Conservation (phyloP, 2,888 invertebrate species). For the Serripes groenlandicus region DNA sequence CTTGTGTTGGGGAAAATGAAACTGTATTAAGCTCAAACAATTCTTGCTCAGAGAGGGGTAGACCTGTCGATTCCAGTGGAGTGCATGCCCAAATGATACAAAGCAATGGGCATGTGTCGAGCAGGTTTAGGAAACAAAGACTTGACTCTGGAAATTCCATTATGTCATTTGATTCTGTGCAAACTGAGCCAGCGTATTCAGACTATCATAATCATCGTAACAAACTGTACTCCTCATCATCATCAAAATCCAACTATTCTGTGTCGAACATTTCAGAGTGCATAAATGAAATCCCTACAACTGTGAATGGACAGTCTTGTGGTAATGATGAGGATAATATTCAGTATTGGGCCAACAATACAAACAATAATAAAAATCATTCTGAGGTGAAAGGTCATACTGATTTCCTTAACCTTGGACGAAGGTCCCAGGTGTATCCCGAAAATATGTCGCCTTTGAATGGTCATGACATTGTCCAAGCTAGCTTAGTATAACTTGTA, state of each 20-base stretch:
- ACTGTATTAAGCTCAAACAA: conserved; percentile 35
- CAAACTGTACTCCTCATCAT: conserved; percentile 64
- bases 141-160: conserved; percentile 61
- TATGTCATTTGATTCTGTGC: conserved; percentile 66
- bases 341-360: conserved; percentile 64
- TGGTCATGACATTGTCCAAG: conserved; percentile 77
- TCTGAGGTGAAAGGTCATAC: conserved; percentile 38
- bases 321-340: conserved; percentile 26
- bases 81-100: conserved; percentile 38
- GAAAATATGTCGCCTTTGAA: conserved; percentile 68
- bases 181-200: conserved; percentile 60
- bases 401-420: conserved; percentile 58
- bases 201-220: conserved; percentile 38
- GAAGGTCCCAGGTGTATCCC: conserved; percentile 75
- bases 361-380: conserved; percentile 31
- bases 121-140: conserved; percentile 44
- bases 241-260: conserved; percentile 65
- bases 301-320: conserved; percentile 14
- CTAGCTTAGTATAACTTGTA: conserved; percentile 74
- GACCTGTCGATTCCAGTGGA: not conserved
- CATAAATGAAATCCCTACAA: conserved; percentile 34
- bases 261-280: conserved; percentile 66
- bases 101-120: conserved; percentile 22
- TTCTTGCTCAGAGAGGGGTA: conserved; percentile 27
- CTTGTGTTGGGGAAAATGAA: conserved; percentile 18